Evolutionary conservation across 35 echinoderm and acorn worm species (phyloP), one percentile per base, ranked within the genome.

Genomic region (Nesometra sesokonis): DNA sequence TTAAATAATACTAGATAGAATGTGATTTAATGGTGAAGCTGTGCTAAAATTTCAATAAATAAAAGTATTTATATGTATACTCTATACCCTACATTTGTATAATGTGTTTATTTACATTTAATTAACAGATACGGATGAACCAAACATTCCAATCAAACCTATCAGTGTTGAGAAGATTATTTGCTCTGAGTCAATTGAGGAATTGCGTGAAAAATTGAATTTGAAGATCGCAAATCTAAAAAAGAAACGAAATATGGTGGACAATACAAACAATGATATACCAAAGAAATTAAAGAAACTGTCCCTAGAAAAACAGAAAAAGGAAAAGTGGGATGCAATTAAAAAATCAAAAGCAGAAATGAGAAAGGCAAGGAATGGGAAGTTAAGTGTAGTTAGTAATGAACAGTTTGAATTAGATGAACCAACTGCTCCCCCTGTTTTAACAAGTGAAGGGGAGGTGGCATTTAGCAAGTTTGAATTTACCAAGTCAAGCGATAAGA

Each of bases 391-490:
- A 35, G 90, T 81, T 30, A 85, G 38, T 77, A 46, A 30, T 21
- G 13, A 80, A 21, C 29, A 47, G n/a, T n/a, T n/a, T 13, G 82
- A 89, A 34, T 43, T 39, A 27, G 35, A 84, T 47, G 31, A 31
- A 37, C 33, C 57, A 33, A 67, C 52, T 19, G 76, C 47, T 32
- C 29, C 35, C 5, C 33, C 37, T 15, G 27, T 4, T 46, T 29
- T 35, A 32, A 31, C 0, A 27, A 77, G 29, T 30, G 29, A 78
- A 81, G 32, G 35, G 19, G 77, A 84, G 83, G 38, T 91, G 38
- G 36, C 67, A 0, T 98, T 94, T 79, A 98, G 95, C 39, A 91
- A 98, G 46, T 92, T 98, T 86, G 82, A 91, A 46, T 98, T 98
- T 90, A 77, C 35, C 8, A 77, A 82, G 29, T 37, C 32, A 33